A percentile compares a stretch with the other conserved stretches of the same genome.
Evolutionary conservation across 2,113 vertebrate species (phyloP).

Genomic region (Galemys pyrenaicus): DNA sequence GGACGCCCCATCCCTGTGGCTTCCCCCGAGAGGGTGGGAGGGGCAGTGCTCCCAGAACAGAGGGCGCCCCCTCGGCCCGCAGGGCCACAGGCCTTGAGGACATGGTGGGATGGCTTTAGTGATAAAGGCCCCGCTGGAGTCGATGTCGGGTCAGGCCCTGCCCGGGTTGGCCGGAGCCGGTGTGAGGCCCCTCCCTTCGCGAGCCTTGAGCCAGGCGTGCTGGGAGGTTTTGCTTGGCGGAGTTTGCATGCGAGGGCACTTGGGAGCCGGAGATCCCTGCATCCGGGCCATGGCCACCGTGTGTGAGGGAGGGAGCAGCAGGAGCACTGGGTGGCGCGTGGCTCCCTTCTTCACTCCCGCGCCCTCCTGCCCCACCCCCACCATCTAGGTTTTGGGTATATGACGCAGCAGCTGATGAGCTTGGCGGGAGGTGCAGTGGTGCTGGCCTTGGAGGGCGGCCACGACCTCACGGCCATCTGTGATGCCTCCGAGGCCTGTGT

Average conservation of each 20-base stretch:
- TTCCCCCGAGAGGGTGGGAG: background rate
- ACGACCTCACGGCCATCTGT: constrained; percentile 94
- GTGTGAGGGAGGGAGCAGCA: background rate
- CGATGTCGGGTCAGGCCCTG: background rate
- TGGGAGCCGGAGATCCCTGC: background rate
- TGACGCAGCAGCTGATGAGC: constrained; percentile 96
- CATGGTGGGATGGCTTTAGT: background rate
- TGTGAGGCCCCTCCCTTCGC: too few relatives aligned
- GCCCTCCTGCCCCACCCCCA: background rate
- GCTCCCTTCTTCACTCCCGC: background rate
- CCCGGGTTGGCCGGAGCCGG: background rate
- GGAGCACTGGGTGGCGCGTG: background rate
- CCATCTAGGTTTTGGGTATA: constrained; percentile 93
- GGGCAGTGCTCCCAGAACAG: background rate
- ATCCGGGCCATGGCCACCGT: background rate
- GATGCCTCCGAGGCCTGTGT: constrained; percentile 95
- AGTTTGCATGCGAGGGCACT: background rate
- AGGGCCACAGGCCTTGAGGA: background rate
- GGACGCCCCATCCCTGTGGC: background rate
- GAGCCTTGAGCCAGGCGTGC: background rate
- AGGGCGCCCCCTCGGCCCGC: background rate
- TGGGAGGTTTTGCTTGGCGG: background rate
- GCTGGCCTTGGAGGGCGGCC: constrained; percentile 93
- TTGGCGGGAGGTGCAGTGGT: constrained; percentile 92
- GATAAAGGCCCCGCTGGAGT: background rate